phyloP scores from a whole-genome alignment of 2,113 vertebrate genomes.

The Tonatia bakeri region DNA sequence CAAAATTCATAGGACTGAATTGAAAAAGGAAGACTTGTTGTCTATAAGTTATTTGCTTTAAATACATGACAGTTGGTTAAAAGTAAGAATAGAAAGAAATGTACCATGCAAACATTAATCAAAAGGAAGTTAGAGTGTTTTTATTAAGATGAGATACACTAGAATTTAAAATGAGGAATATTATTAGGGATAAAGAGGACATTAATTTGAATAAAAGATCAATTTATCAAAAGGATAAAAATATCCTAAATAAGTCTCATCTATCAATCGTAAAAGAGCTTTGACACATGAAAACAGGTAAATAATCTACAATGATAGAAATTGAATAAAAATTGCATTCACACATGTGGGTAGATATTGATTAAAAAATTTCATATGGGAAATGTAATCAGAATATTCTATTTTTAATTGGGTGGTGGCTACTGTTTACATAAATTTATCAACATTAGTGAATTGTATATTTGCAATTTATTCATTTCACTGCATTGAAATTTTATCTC shows the following conservation, averaged over 20 bases:
- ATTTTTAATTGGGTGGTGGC: not conserved
- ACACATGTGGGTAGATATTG: not conserved
- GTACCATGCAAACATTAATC: not conserved
- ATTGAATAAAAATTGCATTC: not conserved
- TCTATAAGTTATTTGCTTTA: not conserved
- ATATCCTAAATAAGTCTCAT: not conserved
- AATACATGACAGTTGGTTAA: not conserved
- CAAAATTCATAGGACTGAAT: not conserved
- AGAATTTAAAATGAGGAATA: no score
- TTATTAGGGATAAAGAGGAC: not conserved
- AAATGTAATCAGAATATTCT: not conserved
- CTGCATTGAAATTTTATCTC: not conserved
- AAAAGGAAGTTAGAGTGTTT: not conserved
- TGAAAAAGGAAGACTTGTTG: not conserved
- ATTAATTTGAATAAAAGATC: not conserved
- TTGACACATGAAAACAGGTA: not conserved
- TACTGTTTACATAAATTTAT: not conserved
- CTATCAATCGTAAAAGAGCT: not conserved
- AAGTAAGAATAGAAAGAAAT: not conserved
- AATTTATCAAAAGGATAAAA: not conserved
- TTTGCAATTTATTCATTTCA: not conserved
- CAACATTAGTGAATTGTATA: not conserved
- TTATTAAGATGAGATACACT: not conserved
- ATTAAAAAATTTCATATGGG: not conserved
- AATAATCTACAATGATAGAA: not conserved